Base-by-base conservation (phyloP, 2,888 invertebrate genomes). In the Callinectes sapidus region DNA sequence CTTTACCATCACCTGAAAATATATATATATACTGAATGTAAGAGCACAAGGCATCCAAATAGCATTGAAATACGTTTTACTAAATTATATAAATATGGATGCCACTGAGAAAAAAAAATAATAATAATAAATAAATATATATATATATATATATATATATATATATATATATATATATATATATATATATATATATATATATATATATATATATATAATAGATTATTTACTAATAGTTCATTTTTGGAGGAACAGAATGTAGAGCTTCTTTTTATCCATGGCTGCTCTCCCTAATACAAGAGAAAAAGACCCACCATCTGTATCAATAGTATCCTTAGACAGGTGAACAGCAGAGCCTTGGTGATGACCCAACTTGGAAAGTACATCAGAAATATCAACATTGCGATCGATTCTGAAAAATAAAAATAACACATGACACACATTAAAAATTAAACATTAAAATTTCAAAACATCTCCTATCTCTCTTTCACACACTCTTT, bases 301-400 rank as follows among this genome's bases (percentile, higher is more conserved):
- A 35, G 1, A 35, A 23, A n/a, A 35, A 23, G 28, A 35, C 81
- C 2, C 66, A 91, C 92, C 92, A 89, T 94, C 94, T n/a, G 91
- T 92, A 32, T 94, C 93, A 28, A 94, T 89, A 28, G 94, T 95
- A 87, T 95, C 95, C 87, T 94, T 94, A 23, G 95, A 94, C 39
- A 94, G 93, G 89, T 95, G 95, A 42, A 94, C 88, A 35, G 93
- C 93, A 13, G 94, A 94, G 14, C 94, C 95, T 23, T 93, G 94
- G 89, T 95, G 94, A 77, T 93, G 93, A 28, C 95, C 94, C 85
- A 95, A 71, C 8, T 94, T 89, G 54, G 92, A 89, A 42, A 94
- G 81, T 66, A 94, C 92, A 39, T 93, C 90, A 32, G 93, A 94
- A 39, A 94, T 94, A 55, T 94, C 94, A 28, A 93, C 93, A 87